Percentiles rank a stretch among this genome's conserved stretches.
phyloP scores from a whole-genome alignment of 1,140 invertebrate genomes.

The Cotesia typhae region DNA sequence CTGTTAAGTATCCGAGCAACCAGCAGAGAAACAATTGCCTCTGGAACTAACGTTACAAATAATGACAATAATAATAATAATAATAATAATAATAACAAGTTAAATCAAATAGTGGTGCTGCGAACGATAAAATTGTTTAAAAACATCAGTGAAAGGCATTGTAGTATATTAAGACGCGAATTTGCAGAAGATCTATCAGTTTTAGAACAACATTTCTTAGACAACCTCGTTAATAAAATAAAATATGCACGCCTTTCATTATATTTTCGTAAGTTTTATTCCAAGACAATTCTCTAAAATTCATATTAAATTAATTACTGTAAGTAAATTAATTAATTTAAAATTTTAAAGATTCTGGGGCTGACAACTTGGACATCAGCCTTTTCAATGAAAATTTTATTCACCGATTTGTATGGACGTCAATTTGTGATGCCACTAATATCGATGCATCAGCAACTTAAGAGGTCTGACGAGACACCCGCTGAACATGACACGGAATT shows the following conservation, averaged over 20 bases:
- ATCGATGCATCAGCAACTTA: conserved; percentile 41
- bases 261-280: conserved; percentile 40
- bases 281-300: too few relatives aligned
- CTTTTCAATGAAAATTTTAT: conserved; percentile 49
- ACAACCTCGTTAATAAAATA: conserved; percentile 33
- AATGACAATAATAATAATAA: too few relatives aligned
- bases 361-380: conserved; percentile 51
- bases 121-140: not conserved
- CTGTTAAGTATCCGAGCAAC: too few relatives aligned
- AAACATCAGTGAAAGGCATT: conserved; percentile 59
- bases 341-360: conserved; percentile 39
- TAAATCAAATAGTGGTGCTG: too few relatives aligned
- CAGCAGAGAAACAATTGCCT: too few relatives aligned
- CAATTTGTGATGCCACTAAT: conserved; percentile 47
- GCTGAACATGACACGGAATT: conserved; percentile 22
- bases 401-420: conserved; percentile 40
- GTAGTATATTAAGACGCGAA: conserved; percentile 63
- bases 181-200: conserved; percentile 63
- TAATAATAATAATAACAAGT: too few relatives aligned
- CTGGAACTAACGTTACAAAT: too few relatives aligned
- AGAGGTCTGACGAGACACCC: conserved; percentile 53
- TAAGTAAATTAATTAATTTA: too few relatives aligned
- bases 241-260: conserved; percentile 39
- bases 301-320: too few relatives aligned
- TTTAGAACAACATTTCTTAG: conserved; percentile 46